phyloP scores from a whole-genome alignment of 2,113 vertebrate genomes.

The Pagrus major region DNA sequence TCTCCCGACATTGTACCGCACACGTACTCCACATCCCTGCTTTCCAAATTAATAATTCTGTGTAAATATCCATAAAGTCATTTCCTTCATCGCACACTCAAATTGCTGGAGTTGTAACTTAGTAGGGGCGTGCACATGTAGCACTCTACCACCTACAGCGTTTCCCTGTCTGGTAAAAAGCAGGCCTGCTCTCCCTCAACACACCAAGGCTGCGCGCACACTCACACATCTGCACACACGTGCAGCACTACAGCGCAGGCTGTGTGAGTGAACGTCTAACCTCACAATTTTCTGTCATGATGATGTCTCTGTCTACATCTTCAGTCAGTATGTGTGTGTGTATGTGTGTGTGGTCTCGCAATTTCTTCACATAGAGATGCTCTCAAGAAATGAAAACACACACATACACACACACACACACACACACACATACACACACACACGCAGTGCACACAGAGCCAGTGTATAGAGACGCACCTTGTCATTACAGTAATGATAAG shows the following conservation, averaged over 20 bases:
- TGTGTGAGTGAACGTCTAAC: conserved; percentile 19
- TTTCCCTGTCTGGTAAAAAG: conserved; percentile 65
- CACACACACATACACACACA: conserved; percentile 17
- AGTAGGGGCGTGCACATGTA: conserved; percentile 51
- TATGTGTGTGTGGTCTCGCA: conserved; percentile 54
- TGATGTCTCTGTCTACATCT: conserved; percentile 36
- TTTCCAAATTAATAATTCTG: conserved; percentile 73
- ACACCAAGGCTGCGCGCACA: conserved; percentile 16
- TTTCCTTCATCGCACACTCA: conserved; percentile 65
- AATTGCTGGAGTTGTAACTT: conserved; percentile 45
- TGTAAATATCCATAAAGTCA: conserved; percentile 70
- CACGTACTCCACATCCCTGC: conserved; percentile 39
- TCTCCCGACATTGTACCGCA: conserved; percentile 41
- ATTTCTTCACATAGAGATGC: conserved; percentile 53
- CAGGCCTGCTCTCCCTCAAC: conserved; percentile 52
- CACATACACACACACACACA: conserved; percentile 18
- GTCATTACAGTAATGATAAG: conserved; percentile 86
- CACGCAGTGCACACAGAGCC: conserved; percentile 50
- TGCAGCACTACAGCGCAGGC: conserved; percentile 12
- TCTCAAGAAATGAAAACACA: conserved; percentile 65
- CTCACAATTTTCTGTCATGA: conserved; percentile 35
- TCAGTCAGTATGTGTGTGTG: neutral
- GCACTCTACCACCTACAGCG: conserved; percentile 74
- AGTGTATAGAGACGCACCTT: conserved; percentile 75
- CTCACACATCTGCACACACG: conserved; percentile 18